phyloP scores from a whole-genome alignment of 35 echinoderm and acorn worm genomes.

The Diadema setosum region DNA sequence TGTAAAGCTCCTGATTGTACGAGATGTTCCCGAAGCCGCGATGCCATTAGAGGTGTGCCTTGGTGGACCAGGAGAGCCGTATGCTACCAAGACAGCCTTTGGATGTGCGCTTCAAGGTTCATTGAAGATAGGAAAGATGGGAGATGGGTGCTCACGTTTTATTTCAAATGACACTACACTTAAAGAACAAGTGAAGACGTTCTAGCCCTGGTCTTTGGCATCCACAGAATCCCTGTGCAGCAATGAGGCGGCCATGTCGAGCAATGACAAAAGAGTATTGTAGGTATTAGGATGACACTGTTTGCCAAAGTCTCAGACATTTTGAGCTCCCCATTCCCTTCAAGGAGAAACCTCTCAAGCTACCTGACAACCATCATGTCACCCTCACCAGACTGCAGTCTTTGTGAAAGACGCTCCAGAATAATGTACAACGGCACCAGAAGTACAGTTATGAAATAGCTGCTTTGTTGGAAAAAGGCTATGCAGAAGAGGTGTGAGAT shows the following conservation, averaged over 20 bases:
- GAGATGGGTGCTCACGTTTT: not conserved
- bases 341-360: not conserved
- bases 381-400: not conserved
- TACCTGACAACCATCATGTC: not conserved
- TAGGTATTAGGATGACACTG: not conserved
- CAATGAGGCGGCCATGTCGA: not conserved
- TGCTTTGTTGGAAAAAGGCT: not conserved
- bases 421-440: not conserved
- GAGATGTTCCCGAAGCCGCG: conserved; percentile 25
- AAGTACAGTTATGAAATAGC: not conserved
- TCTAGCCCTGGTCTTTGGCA: conserved; percentile 19
- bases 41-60: conserved; percentile 12
- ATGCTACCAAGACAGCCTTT: conserved; percentile 19
- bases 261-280: conserved; percentile 11
- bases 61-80: conserved; percentile 3
- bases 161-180: not conserved
- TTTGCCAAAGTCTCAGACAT: not conserved
- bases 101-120: conserved; percentile 63
- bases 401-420: not conserved
- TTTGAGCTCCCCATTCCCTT: conserved; percentile 27
- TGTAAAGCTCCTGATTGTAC: conserved; percentile 29
- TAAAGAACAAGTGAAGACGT: conserved; percentile 1
- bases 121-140: not conserved
- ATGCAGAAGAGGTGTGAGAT: conserved; percentile 12
- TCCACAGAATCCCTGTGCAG: not conserved